A percentile compares a stretch with the other conserved stretches of the same genome.
These are phyloP conservation scores for Lanistes nyassanus DNA, from an alignment of 1,140 invertebrate species.

Conservation along the genomic window DNA sequence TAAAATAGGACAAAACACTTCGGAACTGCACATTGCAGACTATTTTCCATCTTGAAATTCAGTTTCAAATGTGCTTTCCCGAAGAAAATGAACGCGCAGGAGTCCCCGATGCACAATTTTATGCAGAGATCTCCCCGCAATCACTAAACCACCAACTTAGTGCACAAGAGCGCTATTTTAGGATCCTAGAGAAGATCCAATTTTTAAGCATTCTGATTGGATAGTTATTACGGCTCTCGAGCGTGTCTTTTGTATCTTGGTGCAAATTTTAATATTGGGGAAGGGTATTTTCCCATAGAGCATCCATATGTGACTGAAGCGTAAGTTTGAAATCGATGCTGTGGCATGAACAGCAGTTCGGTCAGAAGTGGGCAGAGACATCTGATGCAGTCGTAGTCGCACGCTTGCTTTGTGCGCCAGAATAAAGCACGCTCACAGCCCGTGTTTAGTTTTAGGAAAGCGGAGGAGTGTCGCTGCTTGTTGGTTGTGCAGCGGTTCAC, in stretches of 20 bases:
- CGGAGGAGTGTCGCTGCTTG: constrained; percentile 15
- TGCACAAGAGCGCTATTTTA: constrained; percentile 9
- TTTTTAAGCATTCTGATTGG: constrained; percentile 11
- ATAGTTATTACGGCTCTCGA: not conserved
- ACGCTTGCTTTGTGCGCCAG: not conserved
- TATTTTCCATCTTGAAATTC: not conserved
- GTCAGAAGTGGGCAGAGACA: not conserved
- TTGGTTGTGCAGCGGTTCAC: constrained; percentile 22
- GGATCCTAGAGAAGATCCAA: not conserved
- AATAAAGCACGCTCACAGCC: not conserved
- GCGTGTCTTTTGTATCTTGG: constrained; percentile 26
- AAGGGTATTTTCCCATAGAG: not conserved
- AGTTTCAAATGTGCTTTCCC: no score
- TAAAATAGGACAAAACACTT: not conserved
- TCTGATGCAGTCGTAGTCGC: not conserved
- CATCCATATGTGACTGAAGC: not conserved
- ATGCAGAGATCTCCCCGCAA: not conserved
- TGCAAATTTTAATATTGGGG: not conserved
- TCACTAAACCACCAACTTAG: not conserved
- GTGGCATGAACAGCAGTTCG: not conserved
- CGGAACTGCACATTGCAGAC: not conserved
- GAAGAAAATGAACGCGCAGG: not conserved
- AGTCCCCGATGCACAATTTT: not conserved
- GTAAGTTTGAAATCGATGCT: not conserved
- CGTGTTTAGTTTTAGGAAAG: not conserved